These are phyloP conservation scores for Nyctereutes procyonoides DNA, from an alignment of 2,113 vertebrate species.

Conservation along the genomic window DNA sequence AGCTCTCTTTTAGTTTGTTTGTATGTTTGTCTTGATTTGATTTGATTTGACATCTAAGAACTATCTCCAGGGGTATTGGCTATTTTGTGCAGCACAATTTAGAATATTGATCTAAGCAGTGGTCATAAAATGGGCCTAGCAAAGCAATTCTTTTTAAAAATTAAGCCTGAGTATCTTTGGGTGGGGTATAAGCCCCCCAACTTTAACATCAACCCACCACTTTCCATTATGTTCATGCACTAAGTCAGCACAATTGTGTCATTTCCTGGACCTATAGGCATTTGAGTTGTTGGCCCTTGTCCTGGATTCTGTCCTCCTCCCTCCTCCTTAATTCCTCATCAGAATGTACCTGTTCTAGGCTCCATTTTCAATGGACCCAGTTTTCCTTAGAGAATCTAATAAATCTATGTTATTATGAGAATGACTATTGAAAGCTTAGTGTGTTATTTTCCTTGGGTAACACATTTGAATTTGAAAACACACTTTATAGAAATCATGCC, in stretches of 20 bases:
- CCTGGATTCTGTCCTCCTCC: background rate
- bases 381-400: background rate
- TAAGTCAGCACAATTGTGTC: background rate
- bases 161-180: background rate
- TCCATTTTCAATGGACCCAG: background rate
- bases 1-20: constrained; percentile 1
- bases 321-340: background rate
- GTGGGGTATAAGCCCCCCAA: background rate
- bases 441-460: background rate
- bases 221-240: background rate
- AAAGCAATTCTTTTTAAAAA: constrained; percentile 15
- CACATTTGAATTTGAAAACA: constrained; percentile 30
- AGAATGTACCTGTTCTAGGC: background rate
- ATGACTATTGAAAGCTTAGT: background rate
- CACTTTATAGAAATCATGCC: background rate
- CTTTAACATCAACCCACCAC: background rate
- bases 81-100: background rate
- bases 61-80: background rate
- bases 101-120: background rate
- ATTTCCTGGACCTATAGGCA: background rate
- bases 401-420: background rate
- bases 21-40: background rate
- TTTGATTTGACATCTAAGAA: background rate
- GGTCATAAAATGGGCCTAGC: background rate
- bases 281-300: background rate